These are phyloP conservation scores for Himalopsyche phryganea DNA, from an alignment of 1,140 invertebrate genomes.

Conservation along the genomic window DNA sequence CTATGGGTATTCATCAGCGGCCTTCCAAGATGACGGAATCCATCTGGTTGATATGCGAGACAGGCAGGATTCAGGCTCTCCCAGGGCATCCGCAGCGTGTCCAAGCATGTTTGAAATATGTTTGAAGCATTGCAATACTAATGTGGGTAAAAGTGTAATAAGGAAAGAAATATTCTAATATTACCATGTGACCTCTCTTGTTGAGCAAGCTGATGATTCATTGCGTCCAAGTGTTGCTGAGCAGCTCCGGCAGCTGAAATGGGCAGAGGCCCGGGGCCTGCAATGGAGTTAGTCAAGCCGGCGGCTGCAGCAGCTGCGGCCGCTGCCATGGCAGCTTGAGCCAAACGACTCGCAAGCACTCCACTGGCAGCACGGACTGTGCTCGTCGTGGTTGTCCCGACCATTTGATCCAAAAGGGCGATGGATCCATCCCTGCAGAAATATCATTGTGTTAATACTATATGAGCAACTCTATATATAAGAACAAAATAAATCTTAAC, in stretches of 20 bases:
- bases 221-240: neutral
- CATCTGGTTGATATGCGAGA: too few relatives aligned
- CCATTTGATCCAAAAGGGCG: slow-evolving; percentile 51
- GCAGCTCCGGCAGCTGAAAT: neutral
- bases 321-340: slow-evolving; percentile 46
- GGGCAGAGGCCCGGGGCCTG: neutral
- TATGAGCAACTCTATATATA: neutral
- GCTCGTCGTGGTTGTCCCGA: slow-evolving; percentile 49
- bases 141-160: too few relatives aligned
- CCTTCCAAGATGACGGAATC: too few relatives aligned
- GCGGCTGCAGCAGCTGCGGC: slow-evolving; percentile 11
- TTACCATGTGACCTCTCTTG: neutral
- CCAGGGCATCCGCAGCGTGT: too few relatives aligned
- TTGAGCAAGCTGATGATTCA: neutral
- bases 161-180: neutral
- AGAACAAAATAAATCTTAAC: neutral
- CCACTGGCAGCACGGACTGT: slow-evolving; percentile 43
- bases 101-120: too few relatives aligned
- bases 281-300: neutral
- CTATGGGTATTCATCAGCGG: too few relatives aligned
- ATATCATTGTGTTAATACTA: neutral
- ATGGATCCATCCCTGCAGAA: slow-evolving; percentile 47
- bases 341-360: slow-evolving; percentile 39
- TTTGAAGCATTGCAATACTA: too few relatives aligned
- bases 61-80: too few relatives aligned